Evolutionary conservation across 1,140 invertebrate genomes (phyloP), one percentile per base, ranked within the genome.

Genomic region (Neodiprion lecontei): DNA sequence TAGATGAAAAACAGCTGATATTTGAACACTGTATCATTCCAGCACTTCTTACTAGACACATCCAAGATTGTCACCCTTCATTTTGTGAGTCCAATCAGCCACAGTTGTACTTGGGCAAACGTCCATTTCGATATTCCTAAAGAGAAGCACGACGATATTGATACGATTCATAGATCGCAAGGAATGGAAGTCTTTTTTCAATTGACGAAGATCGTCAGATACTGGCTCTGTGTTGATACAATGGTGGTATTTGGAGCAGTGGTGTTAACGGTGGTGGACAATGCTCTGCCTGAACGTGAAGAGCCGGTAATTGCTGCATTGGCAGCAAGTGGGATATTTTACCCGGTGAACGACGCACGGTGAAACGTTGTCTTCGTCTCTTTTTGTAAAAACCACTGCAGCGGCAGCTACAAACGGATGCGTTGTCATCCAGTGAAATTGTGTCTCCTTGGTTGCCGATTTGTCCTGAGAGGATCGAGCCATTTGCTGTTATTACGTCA

Each of bases 401-500:
- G 72, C 92, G 94, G 87, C 95, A 96, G 74, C 93, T 94, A 88
- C 95, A 96, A 74, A 96, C 95, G 61, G 94, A 96, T 53, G 92
- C 87, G 50, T 91, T 89, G 84, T 95, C 93, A 80, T 92, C 91
- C 70, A 92, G 84, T 72, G 92, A 93, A 80, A 91, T 90, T 73
- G 89, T 88, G 76, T 88, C 88, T 74, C 84, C 91, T 79, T 90
- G 89, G 81, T 89, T 90, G 70, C 89, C 90, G 80, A 90, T 83
- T 76, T 92, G 92, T 74, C 94, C 94, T 80, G 94, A 93, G 79
- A 95, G 87, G 80, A 96, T 93, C 79, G 93, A 96, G 71, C 94
- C 95, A 83, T 95, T 96, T 70, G 95, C 95, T 79, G 94, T 97
- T 89, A 99, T 98, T 74, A 98, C 95, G 89, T 99, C 97, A 74